Evolutionary conservation across 1,140 invertebrate species (phyloP).

Genomic region (Akabosia matsudoensis): DNA sequence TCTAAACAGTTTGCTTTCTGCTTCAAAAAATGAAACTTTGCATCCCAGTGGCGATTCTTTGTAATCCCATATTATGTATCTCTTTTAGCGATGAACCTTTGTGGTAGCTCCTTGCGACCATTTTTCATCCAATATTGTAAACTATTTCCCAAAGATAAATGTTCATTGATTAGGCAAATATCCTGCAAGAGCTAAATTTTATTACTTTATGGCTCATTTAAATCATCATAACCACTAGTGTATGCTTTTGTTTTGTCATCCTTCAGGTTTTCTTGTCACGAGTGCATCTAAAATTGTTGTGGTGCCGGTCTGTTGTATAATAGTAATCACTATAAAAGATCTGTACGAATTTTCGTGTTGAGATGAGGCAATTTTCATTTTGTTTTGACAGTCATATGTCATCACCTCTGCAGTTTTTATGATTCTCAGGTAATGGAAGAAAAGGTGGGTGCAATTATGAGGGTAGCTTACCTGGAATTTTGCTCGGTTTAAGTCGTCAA

Average conservation of each 20-base stretch:
- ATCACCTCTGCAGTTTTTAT: slow-evolving; percentile 7
- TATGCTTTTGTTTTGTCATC: not conserved
- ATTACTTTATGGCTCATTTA: slow-evolving; percentile 6
- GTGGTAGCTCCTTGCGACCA: too few relatives aligned
- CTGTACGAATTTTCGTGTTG: too few relatives aligned
- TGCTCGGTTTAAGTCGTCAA: not conserved
- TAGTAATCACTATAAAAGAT: too few relatives aligned
- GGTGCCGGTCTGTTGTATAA: too few relatives aligned
- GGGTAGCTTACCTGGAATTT: not conserved
- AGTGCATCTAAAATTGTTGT: too few relatives aligned
- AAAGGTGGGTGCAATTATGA: not conserved
- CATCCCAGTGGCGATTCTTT: not conserved
- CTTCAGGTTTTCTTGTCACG: not conserved
- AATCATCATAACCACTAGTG: not conserved
- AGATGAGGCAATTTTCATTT: too few relatives aligned
- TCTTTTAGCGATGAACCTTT: too few relatives aligned
- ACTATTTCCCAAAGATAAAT: not conserved
- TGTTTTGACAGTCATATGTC: not conserved
- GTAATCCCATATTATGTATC: too few relatives aligned
- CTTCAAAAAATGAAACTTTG: not conserved
- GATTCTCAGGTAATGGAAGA: not conserved
- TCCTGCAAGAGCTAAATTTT: not conserved
- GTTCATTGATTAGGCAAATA: too few relatives aligned
- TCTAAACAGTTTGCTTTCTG: not conserved
- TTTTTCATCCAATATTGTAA: too few relatives aligned